Base-by-base conservation (phyloP, 2,113 vertebrate species). In the Salvelinus namaycush region DNA sequence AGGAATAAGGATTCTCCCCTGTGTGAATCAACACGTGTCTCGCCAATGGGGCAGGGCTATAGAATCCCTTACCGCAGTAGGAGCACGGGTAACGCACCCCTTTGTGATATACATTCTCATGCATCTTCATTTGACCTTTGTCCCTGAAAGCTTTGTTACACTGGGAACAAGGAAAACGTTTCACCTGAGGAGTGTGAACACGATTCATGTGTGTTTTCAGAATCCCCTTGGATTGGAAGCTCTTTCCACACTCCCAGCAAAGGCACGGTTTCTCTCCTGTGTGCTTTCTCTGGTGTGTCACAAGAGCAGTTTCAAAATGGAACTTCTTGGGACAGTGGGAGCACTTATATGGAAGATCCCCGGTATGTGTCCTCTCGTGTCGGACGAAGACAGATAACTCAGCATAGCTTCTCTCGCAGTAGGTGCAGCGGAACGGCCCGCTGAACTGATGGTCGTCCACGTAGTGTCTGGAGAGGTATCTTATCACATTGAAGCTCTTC, bases 171-270 rank as follows among this genome's bases (percentile, higher is more conserved):
- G 68, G 3, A 22, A 22, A 70, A 29, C 24, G 22, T 59, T 72
- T 72, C 70, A 59, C 68, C 49, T 16, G 49, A 31, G 64, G 24
- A 24, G 13, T 31, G 29, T 68, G 39, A 20, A 31, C 49, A 29
- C 16, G 51, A 16, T 29, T 24, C 70, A 59, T 72, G 51, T 72
- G 70, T 22, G 27, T 59, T 29, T 31, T 59, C 24, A 72, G 27
- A 3, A 72, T 16, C 8, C 18, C 54, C 5, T 31, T 72, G 16
- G 70, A 29, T 26, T 20, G 54, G 70, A 59, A 72, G 49, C 26
- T n/a, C 9, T 18, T 59, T 14, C 54, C 70, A 31, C 70, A 72
- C 51, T 72, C 24, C 70, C 70, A 72, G 51, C 51, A 72, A 29
- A 72, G 70, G 70, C 27, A 72, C 12, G 13, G 27, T 20, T 59